Evolutionary conservation across 2,888 invertebrate species (phyloP), one percentile per base, ranked within the genome.

Genomic region (Rotaria magnacalcarata): DNA sequence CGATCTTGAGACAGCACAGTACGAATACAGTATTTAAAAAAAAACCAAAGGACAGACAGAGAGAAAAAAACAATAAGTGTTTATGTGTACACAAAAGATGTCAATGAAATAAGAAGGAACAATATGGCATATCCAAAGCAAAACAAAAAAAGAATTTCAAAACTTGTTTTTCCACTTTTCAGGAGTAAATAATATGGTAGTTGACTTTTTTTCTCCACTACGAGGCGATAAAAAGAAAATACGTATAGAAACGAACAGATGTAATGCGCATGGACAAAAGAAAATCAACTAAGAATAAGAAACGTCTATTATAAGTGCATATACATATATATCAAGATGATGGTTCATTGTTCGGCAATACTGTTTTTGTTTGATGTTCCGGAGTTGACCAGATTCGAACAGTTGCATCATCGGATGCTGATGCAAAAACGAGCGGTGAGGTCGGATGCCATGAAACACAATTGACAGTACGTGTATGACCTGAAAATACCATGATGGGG

Each of bases 371-470:
- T 80, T 80, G 80, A 47, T 80, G 80, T 80, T 80, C 80, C 24
- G 80, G 80, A 10, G 80, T 80, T 8, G 47, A 80, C 97, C 97
- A 97, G 91, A 97, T 94, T 89, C 96, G 93, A 89, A 97, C 94
- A 87, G 96, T 96, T 90, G 95, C 95, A 93, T 98, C 98, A 92
- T 99, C 98, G 87, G 96, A 96, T 87, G 96, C 97, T 86, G 96
- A 96, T 87, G 95, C 97, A 90, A 98, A 93, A 94, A 97, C 95
- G 87, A 89, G 89, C 90, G 95, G 96, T 92, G 95, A 94, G 88
- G 94, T 94, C 47, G 98, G 97, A 93, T 98, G 98, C 98, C 98
- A 99, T 84, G 96, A 94, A 86, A 97, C 97, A 91, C 97, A 96
- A 93, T 97, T 98, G 43, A 99, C 98, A 88, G 96, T 97, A 90